Evolutionary conservation across 2,113 vertebrate species (phyloP), one percentile per base, ranked within the genome.

Genomic region (Rhodinocichla rosea): DNA sequence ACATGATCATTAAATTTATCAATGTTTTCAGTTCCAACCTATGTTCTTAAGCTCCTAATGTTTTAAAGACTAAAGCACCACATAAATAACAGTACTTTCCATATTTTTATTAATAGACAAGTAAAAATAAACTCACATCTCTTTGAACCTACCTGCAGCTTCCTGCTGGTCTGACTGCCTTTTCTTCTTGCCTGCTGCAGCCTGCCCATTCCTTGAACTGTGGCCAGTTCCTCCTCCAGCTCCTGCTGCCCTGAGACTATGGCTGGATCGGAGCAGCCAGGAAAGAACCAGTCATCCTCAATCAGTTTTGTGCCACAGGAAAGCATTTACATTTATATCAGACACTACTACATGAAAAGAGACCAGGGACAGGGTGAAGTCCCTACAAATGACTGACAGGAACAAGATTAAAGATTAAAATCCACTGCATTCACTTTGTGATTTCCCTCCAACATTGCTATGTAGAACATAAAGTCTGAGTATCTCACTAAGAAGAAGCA

Each of bases 271-370:
- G 99, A 99, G 99, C 98, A 99, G 99, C 99, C 99, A 98, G 99
- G 99, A 99, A 99, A 99, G 99, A 99, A 99, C 99, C 99, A 99
- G 99, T 99, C 99, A 99, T 99, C 99, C 99, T 99, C 99, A 98
- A 99, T 99, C 99, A 99, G 99, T 99, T 99, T 99, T 99, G 99
- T 99, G 99, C 99, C 99, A 99, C 99, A 99, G 98, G 99, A 97
- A 97, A 98, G 94, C 95, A 97, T 84, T 95, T 94, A 96, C 94
- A 96, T 92, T 94, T 91, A 97, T 91, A 97, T 97, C 94, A 97
- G 96, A 96, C 74, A 94, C 82, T 88, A 94, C 78, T 83, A 93
- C 80, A 83, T 22, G 75, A 83, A 84, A 79, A 93, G 82, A 93
- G 91, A 87, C 45, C 77, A 89, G 65, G 82, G 77, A 92, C 76